These are phyloP conservation scores for Galaxias olidus DNA, from an alignment of 2,797 vertebrate genomes.

Conservation along the genomic window DNA sequence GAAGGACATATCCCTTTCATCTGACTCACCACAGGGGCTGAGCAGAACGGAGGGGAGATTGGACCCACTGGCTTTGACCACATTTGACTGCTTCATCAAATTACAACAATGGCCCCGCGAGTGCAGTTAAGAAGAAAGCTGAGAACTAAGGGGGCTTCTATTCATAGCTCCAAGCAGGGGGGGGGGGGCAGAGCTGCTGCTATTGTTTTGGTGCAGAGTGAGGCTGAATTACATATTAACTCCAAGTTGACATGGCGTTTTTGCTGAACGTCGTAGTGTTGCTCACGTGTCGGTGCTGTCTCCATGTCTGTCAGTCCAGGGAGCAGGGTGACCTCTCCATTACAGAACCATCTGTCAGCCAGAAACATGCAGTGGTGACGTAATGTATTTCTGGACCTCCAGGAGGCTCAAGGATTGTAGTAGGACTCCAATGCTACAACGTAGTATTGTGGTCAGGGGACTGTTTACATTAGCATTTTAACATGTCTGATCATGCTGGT, in stretches of 20 bases:
- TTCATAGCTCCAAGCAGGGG: slow-evolving; percentile 9
- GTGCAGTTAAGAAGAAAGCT: slow-evolving; percentile 20
- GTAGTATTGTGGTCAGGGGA: slow-evolving; percentile 14
- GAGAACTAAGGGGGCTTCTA: slow-evolving; percentile 4
- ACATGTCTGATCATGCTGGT: slow-evolving; percentile 21
- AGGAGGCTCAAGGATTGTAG: slow-evolving; percentile 18
- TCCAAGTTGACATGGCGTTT: slow-evolving; percentile 11
- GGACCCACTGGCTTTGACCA: slow-evolving; percentile 45
- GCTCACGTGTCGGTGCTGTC: slow-evolving; percentile 15
- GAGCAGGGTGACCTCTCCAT: slow-evolving; percentile 29
- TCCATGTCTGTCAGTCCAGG: slow-evolving; percentile 10
- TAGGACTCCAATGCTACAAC: slow-evolving; percentile 4
- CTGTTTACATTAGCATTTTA: slow-evolving; percentile 28
- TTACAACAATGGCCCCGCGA: slow-evolving; percentile 46
- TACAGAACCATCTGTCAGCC: slow-evolving; percentile 26
- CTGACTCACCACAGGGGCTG: slow-evolving; percentile 49
- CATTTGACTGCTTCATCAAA: slow-evolving; percentile 60
- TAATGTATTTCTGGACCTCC: slow-evolving; percentile 20
- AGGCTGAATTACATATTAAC: slow-evolving; percentile 9
- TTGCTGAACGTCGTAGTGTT: slow-evolving; percentile 25
- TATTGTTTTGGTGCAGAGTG: slow-evolving; percentile 21
- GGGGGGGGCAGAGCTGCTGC: slow-evolving; percentile 1
- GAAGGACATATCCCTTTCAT: slow-evolving; percentile 64
- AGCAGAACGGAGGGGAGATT: slow-evolving; percentile 40
- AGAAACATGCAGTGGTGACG: slow-evolving; percentile 28